phyloP scores from a whole-genome alignment of 2,797 vertebrate species.

The Crocodylus rhombifer region DNA sequence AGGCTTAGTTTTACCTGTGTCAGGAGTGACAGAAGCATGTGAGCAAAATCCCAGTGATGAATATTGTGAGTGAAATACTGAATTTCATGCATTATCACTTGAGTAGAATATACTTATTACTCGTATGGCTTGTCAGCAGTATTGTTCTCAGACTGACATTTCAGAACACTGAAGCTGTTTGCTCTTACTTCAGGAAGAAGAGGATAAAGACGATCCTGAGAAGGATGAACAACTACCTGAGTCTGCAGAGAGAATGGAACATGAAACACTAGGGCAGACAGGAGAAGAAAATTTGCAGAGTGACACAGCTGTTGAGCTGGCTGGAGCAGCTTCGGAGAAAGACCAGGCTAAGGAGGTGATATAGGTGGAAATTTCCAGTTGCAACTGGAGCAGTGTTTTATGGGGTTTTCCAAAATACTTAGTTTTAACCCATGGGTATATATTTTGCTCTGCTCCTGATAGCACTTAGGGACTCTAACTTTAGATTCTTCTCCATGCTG shows the following conservation, averaged over 20 bases:
- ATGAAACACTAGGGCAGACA: constrained; percentile 86
- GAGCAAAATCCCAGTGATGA: background rate
- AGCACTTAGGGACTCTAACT: background rate
- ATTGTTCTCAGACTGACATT: constrained; percentile 81
- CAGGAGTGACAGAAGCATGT: background rate
- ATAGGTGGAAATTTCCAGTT: background rate
- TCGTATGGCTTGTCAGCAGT: background rate
- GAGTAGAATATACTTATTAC: background rate
- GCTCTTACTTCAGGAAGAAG: constrained; percentile 74
- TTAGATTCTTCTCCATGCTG: background rate
- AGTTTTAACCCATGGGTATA: too few species aligned
- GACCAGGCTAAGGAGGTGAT: constrained; percentile 93
- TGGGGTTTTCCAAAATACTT: too few species aligned
- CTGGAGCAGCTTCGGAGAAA: constrained; percentile 90
- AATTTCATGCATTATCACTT: background rate
- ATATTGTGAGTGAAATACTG: background rate
- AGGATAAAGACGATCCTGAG: constrained; percentile 74
- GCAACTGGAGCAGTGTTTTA: too few species aligned
- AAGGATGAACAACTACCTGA: constrained; percentile 84
- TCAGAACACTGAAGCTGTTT: constrained; percentile 1
- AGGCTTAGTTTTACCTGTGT: background rate
- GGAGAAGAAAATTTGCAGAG: constrained; percentile 93
- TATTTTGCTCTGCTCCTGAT: background rate
- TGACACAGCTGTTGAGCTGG: constrained; percentile 90
- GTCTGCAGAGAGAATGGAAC: constrained; percentile 88